Evolutionary conservation across 2,797 vertebrate species (phyloP).

Genomic region (Tamandua tetradactyla): DNA sequence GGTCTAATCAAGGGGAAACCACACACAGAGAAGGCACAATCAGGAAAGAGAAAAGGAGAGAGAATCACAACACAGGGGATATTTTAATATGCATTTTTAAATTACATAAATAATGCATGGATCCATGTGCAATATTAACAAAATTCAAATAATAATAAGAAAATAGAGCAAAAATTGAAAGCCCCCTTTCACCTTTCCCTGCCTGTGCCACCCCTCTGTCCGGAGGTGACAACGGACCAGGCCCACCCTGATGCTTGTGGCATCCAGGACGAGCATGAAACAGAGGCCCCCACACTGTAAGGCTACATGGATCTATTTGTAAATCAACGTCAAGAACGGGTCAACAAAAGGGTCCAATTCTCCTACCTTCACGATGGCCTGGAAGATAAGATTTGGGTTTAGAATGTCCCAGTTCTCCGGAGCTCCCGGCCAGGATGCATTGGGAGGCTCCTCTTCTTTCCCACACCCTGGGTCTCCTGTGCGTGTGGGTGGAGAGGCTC

Average conservation of each 20-base stretch:
- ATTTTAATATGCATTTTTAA: constrained; percentile 46
- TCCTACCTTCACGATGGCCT: neutral
- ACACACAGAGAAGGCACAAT: neutral
- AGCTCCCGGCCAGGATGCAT: neutral
- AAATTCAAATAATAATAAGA: constrained; percentile 35
- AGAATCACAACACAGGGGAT: neutral
- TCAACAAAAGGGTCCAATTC: neutral
- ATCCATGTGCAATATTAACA: neutral
- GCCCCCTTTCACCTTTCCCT: neutral
- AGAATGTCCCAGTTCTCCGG: neutral
- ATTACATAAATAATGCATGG: constrained; percentile 56
- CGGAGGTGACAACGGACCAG: neutral
- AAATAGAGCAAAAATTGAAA: neutral
- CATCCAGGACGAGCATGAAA: neutral
- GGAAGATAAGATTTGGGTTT: neutral
- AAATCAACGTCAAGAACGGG: neutral
- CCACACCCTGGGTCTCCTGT: rapidly evolving
- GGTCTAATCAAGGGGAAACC: neutral
- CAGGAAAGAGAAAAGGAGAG: constrained; percentile 10
- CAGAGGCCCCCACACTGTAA: neutral
- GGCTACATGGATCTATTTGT: neutral
- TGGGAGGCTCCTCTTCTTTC: too few species aligned
- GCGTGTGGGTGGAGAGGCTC: rapidly evolving
- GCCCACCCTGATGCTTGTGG: neutral
- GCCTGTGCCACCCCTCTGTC: neutral